These are phyloP conservation scores for Ectropis crepuscularia DNA, from an alignment of 2,888 invertebrate species.

Conservation along the genomic window DNA sequence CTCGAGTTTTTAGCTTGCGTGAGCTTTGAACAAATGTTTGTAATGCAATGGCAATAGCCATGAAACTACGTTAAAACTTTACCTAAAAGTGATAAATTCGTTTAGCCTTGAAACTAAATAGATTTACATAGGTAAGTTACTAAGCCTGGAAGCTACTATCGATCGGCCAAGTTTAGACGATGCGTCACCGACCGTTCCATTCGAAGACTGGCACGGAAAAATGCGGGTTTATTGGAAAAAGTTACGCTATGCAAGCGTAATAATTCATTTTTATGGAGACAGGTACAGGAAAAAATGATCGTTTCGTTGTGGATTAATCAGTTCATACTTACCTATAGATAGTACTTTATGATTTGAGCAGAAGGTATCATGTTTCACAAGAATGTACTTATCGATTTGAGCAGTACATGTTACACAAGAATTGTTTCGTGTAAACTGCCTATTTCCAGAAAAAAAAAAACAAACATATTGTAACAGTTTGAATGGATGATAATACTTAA, in stretches of 20 bases:
- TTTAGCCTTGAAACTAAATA: slow-evolving; percentile 22
- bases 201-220: slow-evolving; percentile 55
- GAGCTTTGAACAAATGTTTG: too few relatives aligned
- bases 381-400: too few relatives aligned
- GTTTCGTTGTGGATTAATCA: slow-evolving; percentile 6
- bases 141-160: slow-evolving; percentile 43
- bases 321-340: neutral
- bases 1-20: too few relatives aligned
- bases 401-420: too few relatives aligned
- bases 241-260: slow-evolving; percentile 32
- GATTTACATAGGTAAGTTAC: slow-evolving; percentile 21
- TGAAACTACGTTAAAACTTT: neutral
- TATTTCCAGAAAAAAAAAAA: too few relatives aligned
- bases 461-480: too few relatives aligned
- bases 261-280: slow-evolving; percentile 43
- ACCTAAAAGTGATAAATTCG: slow-evolving; percentile 3
- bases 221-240: slow-evolving; percentile 29
- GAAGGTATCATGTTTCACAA: too few relatives aligned
- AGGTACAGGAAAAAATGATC: slow-evolving; percentile 21
- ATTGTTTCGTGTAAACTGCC: too few relatives aligned
- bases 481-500: too few relatives aligned
- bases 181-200: slow-evolving; percentile 57
- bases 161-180: slow-evolving; percentile 55
- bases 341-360: too few relatives aligned
- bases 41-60: too few relatives aligned